Evolutionary conservation across 2,797 vertebrate species (phyloP).

Genomic region (Spizella passerina): DNA sequence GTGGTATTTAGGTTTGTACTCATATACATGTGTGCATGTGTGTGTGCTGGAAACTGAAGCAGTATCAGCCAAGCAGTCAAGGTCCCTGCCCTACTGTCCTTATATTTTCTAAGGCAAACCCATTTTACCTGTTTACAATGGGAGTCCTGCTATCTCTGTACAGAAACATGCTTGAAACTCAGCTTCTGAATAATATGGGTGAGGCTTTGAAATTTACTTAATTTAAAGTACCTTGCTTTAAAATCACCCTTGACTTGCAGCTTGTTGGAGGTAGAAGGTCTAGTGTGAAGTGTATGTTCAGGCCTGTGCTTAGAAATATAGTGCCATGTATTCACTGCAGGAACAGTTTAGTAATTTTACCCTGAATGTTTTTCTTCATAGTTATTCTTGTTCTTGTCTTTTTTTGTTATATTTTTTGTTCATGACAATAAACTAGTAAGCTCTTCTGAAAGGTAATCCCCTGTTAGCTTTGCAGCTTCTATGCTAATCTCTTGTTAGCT

Average conservation of each 20-base stretch:
- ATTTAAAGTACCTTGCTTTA: background rate
- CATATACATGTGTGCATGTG: too few relatives aligned
- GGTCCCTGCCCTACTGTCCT: background rate
- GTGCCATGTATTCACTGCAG: background rate
- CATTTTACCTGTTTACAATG: background rate
- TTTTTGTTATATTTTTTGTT: background rate
- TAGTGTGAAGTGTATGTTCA: background rate
- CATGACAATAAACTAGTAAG: slow-evolving; percentile 32
- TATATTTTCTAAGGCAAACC: background rate
- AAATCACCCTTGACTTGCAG: background rate
- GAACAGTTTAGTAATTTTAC: background rate
- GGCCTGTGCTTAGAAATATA: background rate
- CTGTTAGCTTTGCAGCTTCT: slow-evolving; percentile 44
- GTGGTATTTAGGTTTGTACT: background rate
- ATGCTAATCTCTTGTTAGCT: slow-evolving; percentile 50
- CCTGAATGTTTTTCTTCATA: background rate
- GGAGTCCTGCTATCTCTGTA: background rate
- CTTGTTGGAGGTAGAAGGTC: background rate
- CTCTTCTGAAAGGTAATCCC: slow-evolving; percentile 56
- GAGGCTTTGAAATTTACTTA: background rate
- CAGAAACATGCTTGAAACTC: background rate
- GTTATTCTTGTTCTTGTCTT: background rate
- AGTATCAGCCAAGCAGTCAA: background rate
- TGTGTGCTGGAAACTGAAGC: background rate
- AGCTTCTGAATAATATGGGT: background rate